phyloP scores from a whole-genome alignment of 2,113 vertebrate genomes.

The Colius striatus region DNA sequence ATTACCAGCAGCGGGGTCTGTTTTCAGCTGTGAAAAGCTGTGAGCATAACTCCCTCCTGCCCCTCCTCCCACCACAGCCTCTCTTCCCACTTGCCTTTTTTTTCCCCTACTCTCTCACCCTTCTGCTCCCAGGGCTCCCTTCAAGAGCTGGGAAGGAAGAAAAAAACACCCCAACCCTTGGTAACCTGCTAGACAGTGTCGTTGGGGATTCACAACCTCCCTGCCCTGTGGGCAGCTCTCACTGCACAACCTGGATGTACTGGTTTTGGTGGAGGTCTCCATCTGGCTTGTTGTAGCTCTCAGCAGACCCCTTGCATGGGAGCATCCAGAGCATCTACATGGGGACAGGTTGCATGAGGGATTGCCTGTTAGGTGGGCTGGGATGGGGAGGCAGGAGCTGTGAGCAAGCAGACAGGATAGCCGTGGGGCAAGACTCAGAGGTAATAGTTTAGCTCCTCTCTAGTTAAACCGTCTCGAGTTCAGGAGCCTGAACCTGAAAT shows the following conservation, averaged over 20 bases:
- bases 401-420: neutral
- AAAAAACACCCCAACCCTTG: neutral
- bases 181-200: slow-evolving; percentile 1
- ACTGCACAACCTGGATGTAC: neutral
- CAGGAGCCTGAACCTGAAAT: neutral
- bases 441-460: neutral
- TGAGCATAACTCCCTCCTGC: slow-evolving; percentile 59
- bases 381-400: neutral
- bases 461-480: neutral
- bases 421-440: neutral
- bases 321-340: neutral
- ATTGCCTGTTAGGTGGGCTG: no score
- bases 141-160: slow-evolving; percentile 23
- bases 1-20: slow-evolving; percentile 75
- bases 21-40: slow-evolving; percentile 78
- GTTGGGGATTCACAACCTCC: neutral
- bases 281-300: neutral
- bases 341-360: neutral
- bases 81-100: neutral
- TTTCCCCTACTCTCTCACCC: neutral
- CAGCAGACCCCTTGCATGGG: no score
- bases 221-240: neutral
- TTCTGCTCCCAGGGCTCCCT: slow-evolving; percentile 22
- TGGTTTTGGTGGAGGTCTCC: neutral
- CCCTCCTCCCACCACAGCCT: neutral